phyloP scores from a whole-genome alignment of 2,797 vertebrate genomes.

The Spinibarbus caldwelli region DNA sequence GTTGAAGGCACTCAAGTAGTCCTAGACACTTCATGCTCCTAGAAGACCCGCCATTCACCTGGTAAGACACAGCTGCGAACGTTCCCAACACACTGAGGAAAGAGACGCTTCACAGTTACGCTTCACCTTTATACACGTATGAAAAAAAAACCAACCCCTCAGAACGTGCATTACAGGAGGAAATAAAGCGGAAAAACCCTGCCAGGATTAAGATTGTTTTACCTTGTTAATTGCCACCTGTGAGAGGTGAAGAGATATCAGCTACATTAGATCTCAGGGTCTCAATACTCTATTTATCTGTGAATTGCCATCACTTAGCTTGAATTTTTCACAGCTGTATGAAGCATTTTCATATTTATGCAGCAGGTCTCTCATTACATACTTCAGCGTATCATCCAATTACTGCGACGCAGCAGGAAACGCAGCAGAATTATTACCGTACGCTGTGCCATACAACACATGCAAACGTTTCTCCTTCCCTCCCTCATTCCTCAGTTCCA shows the following conservation, averaged over 20 bases:
- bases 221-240: constrained; percentile 46
- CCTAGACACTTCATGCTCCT: constrained; percentile 43
- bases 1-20: constrained; percentile 43
- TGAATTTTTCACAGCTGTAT: constrained; percentile 51
- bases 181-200: constrained; percentile 11
- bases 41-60: constrained; percentile 35
- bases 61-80: constrained; percentile 33
- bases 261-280: constrained; percentile 36
- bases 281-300: constrained; percentile 53
- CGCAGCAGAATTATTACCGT: constrained; percentile 29
- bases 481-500: background rate
- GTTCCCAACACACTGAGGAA: constrained; percentile 23
- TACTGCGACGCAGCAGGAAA: constrained; percentile 46
- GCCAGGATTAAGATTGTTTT: constrained; percentile 23
- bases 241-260: constrained; percentile 37
- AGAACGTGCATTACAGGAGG: background rate
- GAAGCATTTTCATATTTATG: constrained; percentile 57
- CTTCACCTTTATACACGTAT: background rate
- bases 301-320: constrained; percentile 48
- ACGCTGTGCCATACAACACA: background rate
- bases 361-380: constrained; percentile 57
- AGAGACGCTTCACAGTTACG: constrained; percentile 23
- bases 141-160: background rate
- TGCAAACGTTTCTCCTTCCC: background rate
- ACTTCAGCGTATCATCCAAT: constrained; percentile 60